Percentiles rank a stretch among this genome's conserved stretches.
These are phyloP conservation scores for Pinna nobilis DNA, from an alignment of 1,140 invertebrate species.

Conservation along the genomic window DNA sequence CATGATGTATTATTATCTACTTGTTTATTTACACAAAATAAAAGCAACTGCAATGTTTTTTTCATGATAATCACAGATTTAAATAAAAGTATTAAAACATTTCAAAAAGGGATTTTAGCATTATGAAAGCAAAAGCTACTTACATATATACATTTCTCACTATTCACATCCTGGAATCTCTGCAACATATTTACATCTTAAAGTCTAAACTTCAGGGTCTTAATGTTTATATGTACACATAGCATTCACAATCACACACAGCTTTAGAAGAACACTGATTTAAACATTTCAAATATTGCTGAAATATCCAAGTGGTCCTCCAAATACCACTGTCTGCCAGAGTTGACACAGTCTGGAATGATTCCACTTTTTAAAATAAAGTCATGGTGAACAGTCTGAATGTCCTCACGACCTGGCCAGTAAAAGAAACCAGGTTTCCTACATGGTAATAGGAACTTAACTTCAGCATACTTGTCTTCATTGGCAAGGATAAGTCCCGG, in stretches of 20 bases:
- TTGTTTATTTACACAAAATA: background rate
- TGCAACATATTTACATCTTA: too few species aligned
- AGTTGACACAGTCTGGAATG: constrained; percentile 11
- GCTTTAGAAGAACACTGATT: background rate
- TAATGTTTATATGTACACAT: background rate
- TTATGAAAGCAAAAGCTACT: too few species aligned
- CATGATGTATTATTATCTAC: background rate
- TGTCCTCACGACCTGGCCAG: constrained; percentile 22
- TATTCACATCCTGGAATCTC: too few species aligned
- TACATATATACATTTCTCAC: too few species aligned
- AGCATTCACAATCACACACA: background rate
- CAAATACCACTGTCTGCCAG: background rate
- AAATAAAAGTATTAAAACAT: too few species aligned
- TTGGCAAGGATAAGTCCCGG: background rate
- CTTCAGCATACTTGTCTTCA: background rate
- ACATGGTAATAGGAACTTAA: background rate
- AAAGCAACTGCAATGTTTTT: too few species aligned
- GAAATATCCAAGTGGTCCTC: background rate
- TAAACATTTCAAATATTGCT: background rate
- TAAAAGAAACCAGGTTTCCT: background rate
- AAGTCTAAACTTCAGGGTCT: too few species aligned
- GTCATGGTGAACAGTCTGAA: background rate
- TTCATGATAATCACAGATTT: too few species aligned
- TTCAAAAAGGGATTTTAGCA: too few species aligned
- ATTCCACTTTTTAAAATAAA: constrained; percentile 10